Base-by-base conservation (phyloP, 2,797 vertebrate genomes). In the Eutrigla gurnardus region DNA sequence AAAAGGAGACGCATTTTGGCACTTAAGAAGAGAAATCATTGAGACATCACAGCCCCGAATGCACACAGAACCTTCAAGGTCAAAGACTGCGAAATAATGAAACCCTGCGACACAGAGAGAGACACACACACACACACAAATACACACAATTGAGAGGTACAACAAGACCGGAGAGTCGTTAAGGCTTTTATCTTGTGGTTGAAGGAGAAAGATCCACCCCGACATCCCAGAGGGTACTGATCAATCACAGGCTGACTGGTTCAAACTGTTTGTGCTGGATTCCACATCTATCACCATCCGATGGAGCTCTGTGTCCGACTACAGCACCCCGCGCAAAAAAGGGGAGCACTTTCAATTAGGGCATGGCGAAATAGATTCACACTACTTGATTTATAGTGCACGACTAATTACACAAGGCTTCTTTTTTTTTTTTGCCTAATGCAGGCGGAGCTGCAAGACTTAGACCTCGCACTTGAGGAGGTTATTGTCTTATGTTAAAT, bases 281-380 rank as follows among this genome's bases (percentile, higher is more conserved):
- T 96, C 94, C 94, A 94, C 96, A 98, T 99, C 94, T 94, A 96
- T 99, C 96, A 97, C 95, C 92, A 91, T 95, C 92, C 94, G 89
- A 95, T 93, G 95, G 94, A 92, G 93, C 94, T 93, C 88, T 93
- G 93, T 90, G 90, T 94, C 95, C 93, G 93, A 95, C 95, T 94
- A 95, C 92, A 95, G 93, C 94, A 77, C 4, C 65, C 65, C 43
- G 17, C 7, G 3, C 49, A 79, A 86, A 90, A 91, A 96, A 93
- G 95, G 94, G 92, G 96, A 96, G 96, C 95, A 95, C 96, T 96
- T 97, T 99, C 96, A 98, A 98, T 98, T 98, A 98, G 97, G 95
- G 93, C 96, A 96, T 94, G 88, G 94, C 94, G 92, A 95, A 96
- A 95, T 96, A 96, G 95, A 97, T 95, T 97, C 95, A 93, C 93